Percentiles rank a stretch among this genome's conserved stretches.
phyloP scores from a whole-genome alignment of 2,113 vertebrate species.

The Hypomesus transpacificus region DNA sequence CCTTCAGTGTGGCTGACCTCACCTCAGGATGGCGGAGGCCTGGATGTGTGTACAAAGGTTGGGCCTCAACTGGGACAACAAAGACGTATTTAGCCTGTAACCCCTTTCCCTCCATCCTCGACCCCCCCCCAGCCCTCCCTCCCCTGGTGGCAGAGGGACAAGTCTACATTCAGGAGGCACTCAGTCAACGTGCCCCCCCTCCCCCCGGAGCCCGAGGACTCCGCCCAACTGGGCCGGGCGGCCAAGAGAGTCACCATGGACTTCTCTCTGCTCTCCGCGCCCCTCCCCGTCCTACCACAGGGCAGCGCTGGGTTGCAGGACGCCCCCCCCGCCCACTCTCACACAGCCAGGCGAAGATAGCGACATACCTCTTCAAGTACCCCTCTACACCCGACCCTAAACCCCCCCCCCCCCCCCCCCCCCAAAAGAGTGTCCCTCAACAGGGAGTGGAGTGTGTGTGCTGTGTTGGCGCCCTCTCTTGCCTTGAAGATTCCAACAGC shows the following conservation, averaged over 20 bases:
- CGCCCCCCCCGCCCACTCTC: slow-evolving; percentile 34
- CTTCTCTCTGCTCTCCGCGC: slow-evolving; percentile 82
- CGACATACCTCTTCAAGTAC: slow-evolving; percentile 51
- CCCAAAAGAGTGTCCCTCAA: not conserved
- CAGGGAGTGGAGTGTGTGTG: too few relatives aligned
- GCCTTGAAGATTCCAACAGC: too few relatives aligned
- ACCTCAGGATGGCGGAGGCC: too few relatives aligned
- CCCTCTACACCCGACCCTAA: slow-evolving; percentile 5
- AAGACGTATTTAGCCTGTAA: not conserved
- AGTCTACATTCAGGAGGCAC: slow-evolving; percentile 79
- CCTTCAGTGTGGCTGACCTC: too few relatives aligned
- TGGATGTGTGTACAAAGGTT: too few relatives aligned
- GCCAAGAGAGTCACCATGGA: slow-evolving; percentile 87
- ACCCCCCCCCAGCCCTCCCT: slow-evolving; percentile 51
- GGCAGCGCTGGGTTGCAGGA: slow-evolving; percentile 54
- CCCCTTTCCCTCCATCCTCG: slow-evolving; percentile 5
- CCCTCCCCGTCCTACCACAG: slow-evolving; percentile 61
- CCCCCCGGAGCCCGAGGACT: slow-evolving; percentile 69
- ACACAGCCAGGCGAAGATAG: slow-evolving; percentile 16
- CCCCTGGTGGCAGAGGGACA: slow-evolving; percentile 74
- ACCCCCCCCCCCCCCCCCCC: not conserved
- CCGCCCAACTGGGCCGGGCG: slow-evolving; percentile 61
- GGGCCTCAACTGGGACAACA: too few relatives aligned
- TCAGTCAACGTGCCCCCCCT: slow-evolving; percentile 77
- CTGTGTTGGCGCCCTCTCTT: too few relatives aligned